phyloP scores from a whole-genome alignment of 2,113 vertebrate species.

The human (Homo sapiens) region DNA sequence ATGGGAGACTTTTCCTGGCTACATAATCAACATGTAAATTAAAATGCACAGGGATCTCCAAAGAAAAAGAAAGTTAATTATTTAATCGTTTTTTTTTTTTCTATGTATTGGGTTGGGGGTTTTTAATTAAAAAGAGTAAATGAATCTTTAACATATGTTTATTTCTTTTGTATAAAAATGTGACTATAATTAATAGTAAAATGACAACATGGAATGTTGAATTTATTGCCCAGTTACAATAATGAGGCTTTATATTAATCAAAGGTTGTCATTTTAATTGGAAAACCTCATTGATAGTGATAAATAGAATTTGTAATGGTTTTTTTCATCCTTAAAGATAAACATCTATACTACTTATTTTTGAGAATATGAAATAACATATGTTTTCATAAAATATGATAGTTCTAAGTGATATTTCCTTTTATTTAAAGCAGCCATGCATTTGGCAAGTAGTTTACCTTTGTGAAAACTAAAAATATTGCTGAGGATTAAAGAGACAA shows the following conservation, averaged over 20 bases:
- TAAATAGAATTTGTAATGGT: constrained; percentile 66
- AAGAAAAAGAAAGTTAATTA: constrained; percentile 66
- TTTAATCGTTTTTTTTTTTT: constrained; percentile 66
- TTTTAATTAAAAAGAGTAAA: constrained; percentile 72
- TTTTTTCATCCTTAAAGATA: constrained; percentile 62
- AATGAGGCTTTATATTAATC: constrained; percentile 54
- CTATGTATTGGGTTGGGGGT: constrained; percentile 45
- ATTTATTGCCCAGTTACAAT: constrained; percentile 51
- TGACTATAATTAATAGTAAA: constrained; percentile 68
- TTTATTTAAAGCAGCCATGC: constrained; percentile 9
- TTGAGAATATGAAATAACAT: not conserved
- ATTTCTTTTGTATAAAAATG: constrained; percentile 24
- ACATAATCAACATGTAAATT: constrained; percentile 78
- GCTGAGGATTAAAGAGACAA: constrained; percentile 12
- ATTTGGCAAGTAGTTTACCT: constrained; percentile 41
- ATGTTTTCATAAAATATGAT: constrained; percentile 26
- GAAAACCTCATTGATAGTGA: constrained; percentile 65
- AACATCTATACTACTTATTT: constrained; percentile 46
- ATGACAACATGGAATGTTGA: constrained; percentile 49
- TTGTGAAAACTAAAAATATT: constrained; percentile 41
- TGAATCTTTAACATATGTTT: constrained; percentile 48
- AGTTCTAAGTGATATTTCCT: constrained; percentile 31
- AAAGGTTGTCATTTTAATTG: constrained; percentile 62
- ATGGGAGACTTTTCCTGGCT: constrained; percentile 58
- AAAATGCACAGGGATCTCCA: constrained; percentile 69